Evolutionary conservation across 2,888 invertebrate genomes (phyloP), one percentile per base, ranked within the genome.

Genomic region (Pachycephus smyrnensis): DNA sequence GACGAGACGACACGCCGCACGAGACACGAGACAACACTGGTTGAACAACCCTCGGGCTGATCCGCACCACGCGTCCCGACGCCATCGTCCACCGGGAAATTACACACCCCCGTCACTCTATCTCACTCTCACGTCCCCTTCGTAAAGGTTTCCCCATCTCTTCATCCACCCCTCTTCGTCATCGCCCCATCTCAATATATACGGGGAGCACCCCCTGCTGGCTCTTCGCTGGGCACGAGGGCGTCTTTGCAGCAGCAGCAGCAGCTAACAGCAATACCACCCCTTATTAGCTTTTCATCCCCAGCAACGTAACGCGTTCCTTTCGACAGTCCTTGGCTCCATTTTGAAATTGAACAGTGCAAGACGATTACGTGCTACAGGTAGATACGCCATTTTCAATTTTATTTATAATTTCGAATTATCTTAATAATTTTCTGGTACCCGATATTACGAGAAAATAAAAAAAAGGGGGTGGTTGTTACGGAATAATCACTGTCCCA

Each of bases 11-110:
- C 88, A 87, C 86, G 84, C 85, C 86, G 86, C 84, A 88, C 87
- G 88, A 89, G 85, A 88, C 88, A 89, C 89, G 88, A 88, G 86
- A 89, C 90, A 89, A 90, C 88, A 90, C 90, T 89, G 90, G 88
- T 88, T 90, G 88, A 89, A 87, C 89, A 88, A 87, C 88, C 87
- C 89, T 88, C 85, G 80, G 83, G 83, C 84, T 82, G 88, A 86
- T 88, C 86, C 87, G 79, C 84, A 86, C 85, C 85, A 85, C 82
- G 84, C 86, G 85, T 85, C 86, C 88, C 84, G 86, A 88, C 86
- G 86, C 88, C 82, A 83, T 80, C 86, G 89, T 89, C 89, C 89
- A 89, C 88, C 88, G 89, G 89, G 89, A 89, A 89, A 89, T 89
- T 89, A 88, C 88, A 87, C 83, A 82, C 85, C 80, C 85, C 84